These are phyloP conservation scores for Caligus rogercresseyi DNA, from an alignment of 1,140 invertebrate genomes.

Conservation along the genomic window DNA sequence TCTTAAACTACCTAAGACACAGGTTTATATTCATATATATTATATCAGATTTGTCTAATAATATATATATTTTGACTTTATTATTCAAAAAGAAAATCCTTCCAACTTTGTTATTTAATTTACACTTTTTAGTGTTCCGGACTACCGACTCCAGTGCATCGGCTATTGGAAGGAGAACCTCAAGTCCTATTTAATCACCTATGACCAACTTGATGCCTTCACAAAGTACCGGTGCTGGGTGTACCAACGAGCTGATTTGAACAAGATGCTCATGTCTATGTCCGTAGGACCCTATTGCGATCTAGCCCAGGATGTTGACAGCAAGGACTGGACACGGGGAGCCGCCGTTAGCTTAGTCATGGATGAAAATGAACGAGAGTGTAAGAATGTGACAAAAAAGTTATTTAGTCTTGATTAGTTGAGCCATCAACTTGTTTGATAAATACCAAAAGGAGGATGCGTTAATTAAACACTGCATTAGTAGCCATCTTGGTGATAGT, in stretches of 20 bases:
- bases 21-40: too few relatives aligned
- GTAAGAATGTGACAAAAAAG: slow-evolving; percentile 35
- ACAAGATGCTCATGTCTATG: slow-evolving; percentile 69
- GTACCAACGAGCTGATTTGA: slow-evolving; percentile 55
- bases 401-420: too few relatives aligned
- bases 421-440: too few relatives aligned
- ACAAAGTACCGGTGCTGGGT: slow-evolving; percentile 91
- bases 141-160: slow-evolving; percentile 85
- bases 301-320: slow-evolving; percentile 70
- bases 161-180: slow-evolving; percentile 96
- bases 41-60: too few relatives aligned
- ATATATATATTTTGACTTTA: too few relatives aligned
- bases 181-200: slow-evolving; percentile 89
- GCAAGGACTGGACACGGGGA: slow-evolving; percentile 67
- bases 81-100: too few relatives aligned
- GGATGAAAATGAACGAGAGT: slow-evolving; percentile 75
- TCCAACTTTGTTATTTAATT: too few relatives aligned
- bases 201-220: slow-evolving; percentile 84
- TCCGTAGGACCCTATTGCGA: slow-evolving; percentile 77
- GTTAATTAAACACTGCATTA: too few relatives aligned
- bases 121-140: slow-evolving; percentile 52
- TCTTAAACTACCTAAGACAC: too few relatives aligned
- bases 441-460: too few relatives aligned
- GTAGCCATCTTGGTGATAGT: too few relatives aligned
- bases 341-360: slow-evolving; percentile 74